These are phyloP conservation scores for Linnaemya tessellans DNA, from an alignment of 2,888 invertebrate species.

Conservation along the genomic window DNA sequence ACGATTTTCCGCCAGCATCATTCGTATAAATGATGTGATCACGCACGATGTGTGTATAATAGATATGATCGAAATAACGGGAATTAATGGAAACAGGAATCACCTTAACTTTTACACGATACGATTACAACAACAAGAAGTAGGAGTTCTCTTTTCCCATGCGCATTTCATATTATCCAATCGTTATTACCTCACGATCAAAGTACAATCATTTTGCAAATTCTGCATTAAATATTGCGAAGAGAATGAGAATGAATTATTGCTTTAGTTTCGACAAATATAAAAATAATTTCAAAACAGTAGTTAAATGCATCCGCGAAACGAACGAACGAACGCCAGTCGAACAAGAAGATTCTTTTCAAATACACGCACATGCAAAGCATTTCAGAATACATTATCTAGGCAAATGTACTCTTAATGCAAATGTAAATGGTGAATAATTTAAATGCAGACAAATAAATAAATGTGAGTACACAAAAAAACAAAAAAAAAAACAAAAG, in stretches of 20 bases:
- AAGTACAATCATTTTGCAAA: constrained; percentile 1
- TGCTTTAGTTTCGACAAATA: constrained; percentile 52
- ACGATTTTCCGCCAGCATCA: no score
- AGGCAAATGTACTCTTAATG: constrained; percentile 23
- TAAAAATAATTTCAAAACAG: constrained; percentile 41
- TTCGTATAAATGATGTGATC: no score
- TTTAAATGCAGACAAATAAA: constrained; percentile 67
- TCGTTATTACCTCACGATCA: constrained; percentile 24
- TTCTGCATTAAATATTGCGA: neutral
- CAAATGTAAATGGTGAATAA: constrained; percentile 60
- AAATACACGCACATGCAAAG: constrained; percentile 26
- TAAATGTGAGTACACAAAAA: constrained; percentile 42
- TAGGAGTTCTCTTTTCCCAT: neutral
- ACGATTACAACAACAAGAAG: no score
- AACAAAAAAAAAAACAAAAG: no score
- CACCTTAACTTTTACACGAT: neutral
- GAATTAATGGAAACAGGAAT: neutral
- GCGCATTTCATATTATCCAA: neutral
- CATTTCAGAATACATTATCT: constrained; percentile 40
- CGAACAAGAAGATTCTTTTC: constrained; percentile 33
- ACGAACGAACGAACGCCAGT: constrained; percentile 14
- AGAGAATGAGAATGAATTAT: constrained; percentile 46
- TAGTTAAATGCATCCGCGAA: constrained; percentile 54
- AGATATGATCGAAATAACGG: no score
- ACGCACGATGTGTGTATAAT: no score